phyloP scores from a whole-genome alignment of 2,113 vertebrate genomes.

The Spea bombifrons region DNA sequence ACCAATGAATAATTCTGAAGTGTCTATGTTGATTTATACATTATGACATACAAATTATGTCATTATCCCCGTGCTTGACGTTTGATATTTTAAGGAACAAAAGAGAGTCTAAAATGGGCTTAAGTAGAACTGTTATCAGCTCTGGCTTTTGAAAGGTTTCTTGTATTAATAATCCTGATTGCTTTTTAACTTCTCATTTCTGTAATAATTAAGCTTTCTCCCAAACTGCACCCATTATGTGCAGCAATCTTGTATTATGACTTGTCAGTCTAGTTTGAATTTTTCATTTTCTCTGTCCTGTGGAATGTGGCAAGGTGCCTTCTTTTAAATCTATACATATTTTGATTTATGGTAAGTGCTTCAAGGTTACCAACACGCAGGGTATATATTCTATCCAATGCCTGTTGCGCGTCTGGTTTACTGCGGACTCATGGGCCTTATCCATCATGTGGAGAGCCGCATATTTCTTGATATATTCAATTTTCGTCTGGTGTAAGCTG shows the following conservation, averaged over 20 bases:
- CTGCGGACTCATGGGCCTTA: no score
- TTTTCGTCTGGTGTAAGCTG: no score
- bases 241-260: constrained; percentile 31
- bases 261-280: constrained; percentile 4
- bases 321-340: background rate
- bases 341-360: no score
- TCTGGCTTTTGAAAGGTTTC: constrained; percentile 26
- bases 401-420: no score
- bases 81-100: constrained; percentile 37
- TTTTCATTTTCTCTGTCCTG: constrained; percentile 20
- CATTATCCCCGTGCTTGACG: background rate
- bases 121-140: constrained; percentile 17
- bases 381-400: no score
- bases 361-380: no score
- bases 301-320: constrained; percentile 5
- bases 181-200: constrained; percentile 36
- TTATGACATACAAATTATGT: constrained; percentile 16
- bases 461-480: no score
- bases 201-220: constrained; percentile 33
- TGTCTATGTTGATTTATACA: constrained; percentile 10
- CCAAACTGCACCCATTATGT: constrained; percentile 37
- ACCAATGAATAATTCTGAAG: background rate
- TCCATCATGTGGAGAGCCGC: no score
- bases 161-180: constrained; percentile 37
- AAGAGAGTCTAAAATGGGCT: constrained; percentile 6